phyloP scores from a whole-genome alignment of 2,888 invertebrate genomes.

The Pristionchus exspectatus region DNA sequence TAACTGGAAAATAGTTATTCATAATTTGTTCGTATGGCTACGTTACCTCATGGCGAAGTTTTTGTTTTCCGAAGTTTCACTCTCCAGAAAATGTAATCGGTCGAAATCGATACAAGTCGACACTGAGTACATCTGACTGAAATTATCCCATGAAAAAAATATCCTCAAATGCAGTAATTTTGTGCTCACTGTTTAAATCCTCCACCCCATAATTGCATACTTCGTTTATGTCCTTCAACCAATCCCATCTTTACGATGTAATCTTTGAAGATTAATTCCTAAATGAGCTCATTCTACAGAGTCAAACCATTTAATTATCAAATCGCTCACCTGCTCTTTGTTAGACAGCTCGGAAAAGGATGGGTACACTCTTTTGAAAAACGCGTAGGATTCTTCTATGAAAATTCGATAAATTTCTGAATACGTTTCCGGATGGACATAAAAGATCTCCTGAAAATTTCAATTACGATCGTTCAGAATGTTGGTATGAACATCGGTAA shows the following conservation, averaged over 20 bases:
- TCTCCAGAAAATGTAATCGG: background rate
- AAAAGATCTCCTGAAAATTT: background rate
- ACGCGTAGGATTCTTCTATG: background rate
- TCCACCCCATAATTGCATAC: background rate
- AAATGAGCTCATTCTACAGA: background rate
- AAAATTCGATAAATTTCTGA: background rate
- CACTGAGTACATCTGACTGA: background rate
- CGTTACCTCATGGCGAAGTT: background rate
- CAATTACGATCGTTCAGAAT: background rate
- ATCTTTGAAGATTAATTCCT: conserved; percentile 39
- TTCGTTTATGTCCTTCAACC: background rate
- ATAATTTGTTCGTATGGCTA: background rate
- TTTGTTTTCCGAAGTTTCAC: background rate
- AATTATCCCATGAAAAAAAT: background rate
- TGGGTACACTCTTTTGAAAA: background rate
- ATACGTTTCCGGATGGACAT: background rate
- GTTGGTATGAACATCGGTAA: too few species aligned
- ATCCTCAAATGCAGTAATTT: background rate
- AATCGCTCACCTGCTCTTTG: background rate
- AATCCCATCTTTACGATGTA: conserved; percentile 1
- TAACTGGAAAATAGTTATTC: background rate
- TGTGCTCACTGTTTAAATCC: background rate
- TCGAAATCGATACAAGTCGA: background rate
- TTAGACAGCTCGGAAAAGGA: background rate
- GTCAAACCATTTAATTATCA: too few species aligned